Evolutionary conservation across 2,888 invertebrate genomes (phyloP).

Genomic region (Hypselothyrea guttata): DNA sequence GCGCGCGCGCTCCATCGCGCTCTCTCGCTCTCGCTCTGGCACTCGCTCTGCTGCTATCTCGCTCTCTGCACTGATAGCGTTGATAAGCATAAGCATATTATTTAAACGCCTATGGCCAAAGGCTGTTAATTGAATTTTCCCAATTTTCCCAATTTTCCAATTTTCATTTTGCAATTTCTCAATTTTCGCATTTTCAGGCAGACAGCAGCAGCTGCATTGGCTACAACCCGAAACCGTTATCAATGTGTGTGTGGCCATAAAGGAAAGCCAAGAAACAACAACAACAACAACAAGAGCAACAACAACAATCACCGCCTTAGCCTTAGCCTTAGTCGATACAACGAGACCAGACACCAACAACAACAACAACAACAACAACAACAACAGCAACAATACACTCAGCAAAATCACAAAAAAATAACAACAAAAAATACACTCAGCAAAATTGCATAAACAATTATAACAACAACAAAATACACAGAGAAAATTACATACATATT

Average conservation of each 20-base stretch:
- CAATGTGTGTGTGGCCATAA: slow-evolving; percentile 28
- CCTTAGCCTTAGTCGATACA: slow-evolving; percentile 36
- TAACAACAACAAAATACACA: neutral
- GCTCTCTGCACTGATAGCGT: slow-evolving; percentile 28
- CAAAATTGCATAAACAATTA: slow-evolving; percentile 1
- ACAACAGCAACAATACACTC: neutral
- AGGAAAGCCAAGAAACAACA: slow-evolving; percentile 16
- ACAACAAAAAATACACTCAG: neutral
- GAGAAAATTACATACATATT: neutral
- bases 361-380: neutral
- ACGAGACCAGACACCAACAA: slow-evolving; percentile 21
- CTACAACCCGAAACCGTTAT: slow-evolving; percentile 14
- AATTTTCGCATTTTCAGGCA: slow-evolving; percentile 37
- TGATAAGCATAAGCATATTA: slow-evolving; percentile 51
- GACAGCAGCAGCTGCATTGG: slow-evolving; percentile 37
- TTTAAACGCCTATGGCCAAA: slow-evolving; percentile 1
- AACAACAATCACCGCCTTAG: slow-evolving; percentile 36
- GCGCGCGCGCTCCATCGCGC: slow-evolving; percentile 1
- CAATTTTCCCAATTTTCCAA: no score
- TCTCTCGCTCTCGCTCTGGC: slow-evolving; percentile 13
- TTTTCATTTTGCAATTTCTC: no score
- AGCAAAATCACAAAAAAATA: slow-evolving; percentile 2
- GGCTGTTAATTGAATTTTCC: slow-evolving; percentile 21
- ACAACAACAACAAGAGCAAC: slow-evolving; percentile 4
- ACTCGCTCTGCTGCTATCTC: slow-evolving; percentile 10